Conservation (phyloP, 1,140 invertebrate species). For the Macrocentrus cingulum region DNA sequence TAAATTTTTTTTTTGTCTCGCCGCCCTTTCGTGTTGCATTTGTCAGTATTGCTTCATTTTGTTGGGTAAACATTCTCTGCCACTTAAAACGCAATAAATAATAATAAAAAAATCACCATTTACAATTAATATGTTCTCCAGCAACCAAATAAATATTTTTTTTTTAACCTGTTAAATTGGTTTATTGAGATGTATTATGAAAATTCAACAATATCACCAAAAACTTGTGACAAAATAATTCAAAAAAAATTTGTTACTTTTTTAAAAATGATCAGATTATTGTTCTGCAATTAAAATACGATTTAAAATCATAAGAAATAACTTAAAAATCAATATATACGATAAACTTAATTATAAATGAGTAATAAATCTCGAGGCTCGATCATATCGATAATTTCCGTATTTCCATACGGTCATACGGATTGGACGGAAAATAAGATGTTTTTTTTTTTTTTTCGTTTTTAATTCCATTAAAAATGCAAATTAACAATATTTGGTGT, state of each 20-base stretch:
- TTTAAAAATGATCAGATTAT: neutral
- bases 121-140: no score
- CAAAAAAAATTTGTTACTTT: neutral
- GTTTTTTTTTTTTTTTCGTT: neutral
- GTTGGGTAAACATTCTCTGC: conserved; percentile 79
- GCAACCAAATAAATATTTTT: no score
- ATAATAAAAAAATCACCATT: no score
- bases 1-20: conserved; percentile 74
- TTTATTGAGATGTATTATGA: neutral
- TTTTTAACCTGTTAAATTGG: no score
- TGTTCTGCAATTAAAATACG: neutral
- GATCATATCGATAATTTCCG: neutral
- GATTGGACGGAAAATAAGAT: conserved; percentile 5
- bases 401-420: neutral
- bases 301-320: conserved; percentile 1
- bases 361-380: neutral
- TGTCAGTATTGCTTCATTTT: conserved; percentile 70
- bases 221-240: no score
- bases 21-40: conserved; percentile 70
- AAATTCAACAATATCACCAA: neutral
- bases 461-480: conserved; percentile 6
- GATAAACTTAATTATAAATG: neutral
- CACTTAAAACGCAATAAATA: conserved; percentile 74
- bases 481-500: conserved; percentile 17
- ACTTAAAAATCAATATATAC: neutral